Percentiles rank a stretch among this genome's conserved stretches.
Conservation (phyloP, 2,888 invertebrate species). For the Empis livida region DNA sequence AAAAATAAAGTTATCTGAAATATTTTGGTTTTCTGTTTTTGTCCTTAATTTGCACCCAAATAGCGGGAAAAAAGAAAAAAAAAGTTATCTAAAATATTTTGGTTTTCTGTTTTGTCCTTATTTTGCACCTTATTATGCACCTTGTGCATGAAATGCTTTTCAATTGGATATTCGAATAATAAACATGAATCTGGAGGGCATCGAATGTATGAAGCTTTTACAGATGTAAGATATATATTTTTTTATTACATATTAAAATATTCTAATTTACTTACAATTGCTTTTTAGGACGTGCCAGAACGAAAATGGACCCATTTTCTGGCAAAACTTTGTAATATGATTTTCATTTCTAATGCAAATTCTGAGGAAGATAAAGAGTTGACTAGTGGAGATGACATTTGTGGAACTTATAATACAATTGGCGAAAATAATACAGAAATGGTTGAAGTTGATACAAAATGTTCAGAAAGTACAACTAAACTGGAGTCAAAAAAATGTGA, state of each 20-base stretch:
- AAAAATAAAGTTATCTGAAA: too few relatives aligned
- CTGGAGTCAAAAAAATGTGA: neutral
- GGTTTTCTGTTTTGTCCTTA: too few relatives aligned
- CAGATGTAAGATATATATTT: slow-evolving; percentile 18
- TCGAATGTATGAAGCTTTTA: slow-evolving; percentile 32
- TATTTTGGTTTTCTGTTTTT: too few relatives aligned
- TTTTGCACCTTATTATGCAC: too few relatives aligned
- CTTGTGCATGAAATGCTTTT: slow-evolving; percentile 32
- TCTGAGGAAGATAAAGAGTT: neutral
- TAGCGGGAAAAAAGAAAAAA: too few relatives aligned
- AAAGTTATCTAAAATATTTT: too few relatives aligned
- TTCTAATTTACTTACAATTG: neutral
- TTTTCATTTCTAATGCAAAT: slow-evolving; percentile 12
- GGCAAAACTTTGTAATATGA: slow-evolving; percentile 24
- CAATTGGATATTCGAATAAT: slow-evolving; percentile 22
- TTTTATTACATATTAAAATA: neutral
- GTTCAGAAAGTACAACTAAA: slow-evolving; percentile 2
- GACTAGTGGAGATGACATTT: neutral
- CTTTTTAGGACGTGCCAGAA: slow-evolving; percentile 22
- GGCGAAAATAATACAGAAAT: slow-evolving; percentile 18
- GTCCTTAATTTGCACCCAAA: too few relatives aligned
- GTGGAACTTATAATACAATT: slow-evolving; percentile 14
- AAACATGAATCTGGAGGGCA: slow-evolving; percentile 26
- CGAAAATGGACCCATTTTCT: slow-evolving; percentile 25
- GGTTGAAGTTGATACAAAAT: slow-evolving; percentile 13